These are phyloP conservation scores for Theristicus caerulescens DNA, from an alignment of 2,113 vertebrate genomes.

Conservation along the genomic window DNA sequence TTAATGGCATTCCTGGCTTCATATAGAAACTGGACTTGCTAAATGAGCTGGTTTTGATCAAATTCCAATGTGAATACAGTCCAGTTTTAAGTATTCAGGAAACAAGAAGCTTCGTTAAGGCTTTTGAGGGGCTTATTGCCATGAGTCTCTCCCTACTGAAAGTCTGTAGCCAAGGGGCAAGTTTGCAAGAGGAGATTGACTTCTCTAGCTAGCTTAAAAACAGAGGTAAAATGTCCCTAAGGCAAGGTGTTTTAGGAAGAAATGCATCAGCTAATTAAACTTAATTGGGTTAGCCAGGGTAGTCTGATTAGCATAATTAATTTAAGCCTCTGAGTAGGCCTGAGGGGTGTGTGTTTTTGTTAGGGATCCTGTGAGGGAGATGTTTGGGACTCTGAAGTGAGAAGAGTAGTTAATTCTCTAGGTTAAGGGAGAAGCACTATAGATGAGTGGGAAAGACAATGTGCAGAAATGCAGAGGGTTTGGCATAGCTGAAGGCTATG, in stretches of 20 bases:
- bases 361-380: slow-evolving; percentile 4
- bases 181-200: slow-evolving; percentile 41
- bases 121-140: slow-evolving; percentile 20
- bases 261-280: slow-evolving; percentile 63
- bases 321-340: slow-evolving; percentile 62
- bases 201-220: slow-evolving; percentile 49
- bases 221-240: slow-evolving; percentile 52
- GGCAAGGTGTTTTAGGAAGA: slow-evolving; percentile 57
- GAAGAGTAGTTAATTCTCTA: neutral
- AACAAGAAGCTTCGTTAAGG: neutral
- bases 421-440: neutral
- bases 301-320: slow-evolving; percentile 72
- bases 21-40: neutral
- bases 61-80: neutral
- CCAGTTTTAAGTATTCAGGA: neutral
- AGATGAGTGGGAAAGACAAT: neutral
- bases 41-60: neutral
- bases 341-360: slow-evolving; percentile 38
- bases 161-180: slow-evolving; percentile 6
- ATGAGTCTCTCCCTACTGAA: neutral
- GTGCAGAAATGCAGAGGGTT: neutral
- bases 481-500: neutral
- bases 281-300: slow-evolving; percentile 68
- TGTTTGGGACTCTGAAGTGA: neutral
- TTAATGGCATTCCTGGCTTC: neutral